A percentile compares a stretch with the other conserved stretches of the same genome.
Evolutionary conservation across 2,888 invertebrate species (phyloP).

Genomic region (Deilephila elpenor): DNA sequence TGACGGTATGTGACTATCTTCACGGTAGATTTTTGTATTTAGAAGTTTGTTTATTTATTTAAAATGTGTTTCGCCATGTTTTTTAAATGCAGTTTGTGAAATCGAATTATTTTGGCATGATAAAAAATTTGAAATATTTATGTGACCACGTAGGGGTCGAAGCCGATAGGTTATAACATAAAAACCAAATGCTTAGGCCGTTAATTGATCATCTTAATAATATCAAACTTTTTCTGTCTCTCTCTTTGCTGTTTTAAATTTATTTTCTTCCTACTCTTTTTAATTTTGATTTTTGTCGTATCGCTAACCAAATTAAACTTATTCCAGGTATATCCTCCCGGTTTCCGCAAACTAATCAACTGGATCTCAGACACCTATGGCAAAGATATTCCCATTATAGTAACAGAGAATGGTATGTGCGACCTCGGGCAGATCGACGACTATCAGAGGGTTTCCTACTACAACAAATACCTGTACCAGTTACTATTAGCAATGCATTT

Average conservation of each 20-base stretch:
- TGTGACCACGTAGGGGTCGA: no score
- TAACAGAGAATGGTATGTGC: conserved; percentile 86
- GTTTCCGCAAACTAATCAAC: conserved; percentile 86
- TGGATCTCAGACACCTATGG: conserved; percentile 86
- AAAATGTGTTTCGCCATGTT: no score
- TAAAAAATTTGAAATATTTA: no score
- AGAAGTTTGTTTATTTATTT: neutral
- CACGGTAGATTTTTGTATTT: neutral
- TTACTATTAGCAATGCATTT: conserved; percentile 67
- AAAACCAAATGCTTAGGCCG: no score
- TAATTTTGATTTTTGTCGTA: no score
- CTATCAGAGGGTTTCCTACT: conserved; percentile 81
- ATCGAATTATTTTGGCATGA: no score
- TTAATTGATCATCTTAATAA: no score
- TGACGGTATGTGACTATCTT: conserved; percentile 61
- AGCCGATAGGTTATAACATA: no score
- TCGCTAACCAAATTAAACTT: neutral
- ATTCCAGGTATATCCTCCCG: conserved; percentile 81
- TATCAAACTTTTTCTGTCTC: no score
- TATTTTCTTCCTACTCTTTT: neutral
- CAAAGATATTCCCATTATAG: conserved; percentile 80
- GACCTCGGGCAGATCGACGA: conserved; percentile 73
- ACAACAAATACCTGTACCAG: conserved; percentile 76
- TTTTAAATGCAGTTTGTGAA: no score
- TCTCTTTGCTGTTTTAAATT: no score